These are phyloP conservation scores for Dasypogon diadema DNA, from an alignment of 2,888 invertebrate species.

Conservation along the genomic window DNA sequence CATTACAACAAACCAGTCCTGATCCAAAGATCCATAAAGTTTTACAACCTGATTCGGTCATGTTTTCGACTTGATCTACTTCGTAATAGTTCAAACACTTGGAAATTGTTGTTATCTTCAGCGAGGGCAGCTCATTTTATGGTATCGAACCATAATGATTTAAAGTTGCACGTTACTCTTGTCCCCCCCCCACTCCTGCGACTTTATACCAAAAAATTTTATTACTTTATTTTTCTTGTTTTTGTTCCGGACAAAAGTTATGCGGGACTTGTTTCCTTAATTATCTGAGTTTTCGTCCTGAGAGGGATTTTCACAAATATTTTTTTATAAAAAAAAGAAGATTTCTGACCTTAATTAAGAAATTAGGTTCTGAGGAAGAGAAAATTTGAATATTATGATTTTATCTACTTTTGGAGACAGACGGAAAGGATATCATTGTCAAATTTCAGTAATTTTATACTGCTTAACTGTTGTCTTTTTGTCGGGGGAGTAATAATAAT, in stretches of 20 bases:
- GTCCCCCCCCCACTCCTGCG: no score
- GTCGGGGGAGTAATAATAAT: background rate
- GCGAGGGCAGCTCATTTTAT: no score
- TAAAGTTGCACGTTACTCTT: no score
- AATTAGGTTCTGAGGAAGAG: slow-evolving; percentile 9
- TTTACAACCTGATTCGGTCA: no score
- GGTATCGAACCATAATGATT: no score
- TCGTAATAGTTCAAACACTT: no score
- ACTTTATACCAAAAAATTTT: background rate
- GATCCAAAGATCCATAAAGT: no score
- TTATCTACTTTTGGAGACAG: background rate
- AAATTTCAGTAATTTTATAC: background rate
- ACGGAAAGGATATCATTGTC: background rate
- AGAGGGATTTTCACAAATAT: background rate
- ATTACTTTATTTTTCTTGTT: background rate
- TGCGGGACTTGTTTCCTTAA: background rate
- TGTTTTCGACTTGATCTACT: no score
- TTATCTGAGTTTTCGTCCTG: background rate
- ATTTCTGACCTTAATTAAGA: slow-evolving; percentile 13
- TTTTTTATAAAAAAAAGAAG: no score
- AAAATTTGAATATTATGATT: slow-evolving; percentile 29
- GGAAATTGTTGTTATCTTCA: no score
- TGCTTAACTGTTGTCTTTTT: background rate
- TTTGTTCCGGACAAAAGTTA: background rate
- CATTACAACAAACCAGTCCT: no score